Evolutionary conservation across 2,888 invertebrate species (phyloP), one percentile per base, ranked within the genome.

Genomic region (Protophormia terraenovae): DNA sequence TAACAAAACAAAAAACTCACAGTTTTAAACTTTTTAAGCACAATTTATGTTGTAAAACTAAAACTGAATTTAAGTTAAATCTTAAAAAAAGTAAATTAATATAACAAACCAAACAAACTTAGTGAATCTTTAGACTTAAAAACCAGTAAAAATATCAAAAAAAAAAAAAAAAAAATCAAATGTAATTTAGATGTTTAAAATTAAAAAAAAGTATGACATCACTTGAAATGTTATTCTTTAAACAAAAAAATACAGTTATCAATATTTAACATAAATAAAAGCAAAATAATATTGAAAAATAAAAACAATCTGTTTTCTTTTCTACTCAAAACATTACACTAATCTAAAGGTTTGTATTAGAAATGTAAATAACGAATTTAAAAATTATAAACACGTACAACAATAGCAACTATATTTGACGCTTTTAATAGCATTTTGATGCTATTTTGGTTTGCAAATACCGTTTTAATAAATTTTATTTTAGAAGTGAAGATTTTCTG

Each of bases 1-100:
- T 22, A 19, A 58, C 29, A 62, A 62, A 22, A n/a, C n/a, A 41
- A 58, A 78, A 24, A 60, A 78, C 69, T 58, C 77, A 75, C 78
- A 82, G 69, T 78, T 82, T 85, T 79, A 82, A 75, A 82, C 45
- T 50, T 75, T 77, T 82, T 82, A 82, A 82, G 82, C 85, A 82
- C 85, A 85, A 82, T 85, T 71, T 47, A 83, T 55, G 53, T 77
- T 79, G 50, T 71, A 50, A 50, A 58, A 10, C 64, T 38, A 27
- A 71, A 67, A 64, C 14, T 29, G 10, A 29, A 69, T 45, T 69
- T 16, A 64, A 72, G 62, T 19, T 0, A n/a, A 64, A 24, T 12
- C 29, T 60, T 19, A 2, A 72, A 19, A 29, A n/a, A 53, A 55
- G 38, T 55, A 35, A 64, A 64, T 72, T 55, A 32, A 84, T 47